Conservation (phyloP, 1,140 invertebrate species). For the Ylistrum balloti region DNA sequence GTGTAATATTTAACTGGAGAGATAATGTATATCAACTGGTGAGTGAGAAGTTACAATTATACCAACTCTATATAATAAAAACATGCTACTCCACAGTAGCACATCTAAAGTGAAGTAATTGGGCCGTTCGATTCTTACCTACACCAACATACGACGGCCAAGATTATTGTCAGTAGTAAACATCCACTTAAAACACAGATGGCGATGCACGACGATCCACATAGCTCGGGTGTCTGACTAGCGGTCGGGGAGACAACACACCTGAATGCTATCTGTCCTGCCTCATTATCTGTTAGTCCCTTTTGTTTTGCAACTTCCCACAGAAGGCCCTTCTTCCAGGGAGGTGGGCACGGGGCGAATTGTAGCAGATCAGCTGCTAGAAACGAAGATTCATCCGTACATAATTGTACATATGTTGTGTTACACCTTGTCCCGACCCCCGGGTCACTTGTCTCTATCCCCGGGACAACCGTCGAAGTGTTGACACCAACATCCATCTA, state of each 20-base stretch:
- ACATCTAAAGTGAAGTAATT: no score
- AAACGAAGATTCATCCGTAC: not conserved
- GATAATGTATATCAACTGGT: no score
- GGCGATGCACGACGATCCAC: not conserved
- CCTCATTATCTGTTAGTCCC: slow-evolving; percentile 20
- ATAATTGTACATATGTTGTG: not conserved
- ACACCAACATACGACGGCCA: not conserved
- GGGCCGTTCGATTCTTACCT: not conserved
- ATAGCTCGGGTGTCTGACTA: not conserved
- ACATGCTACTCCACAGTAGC: no score
- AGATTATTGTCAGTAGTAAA: not conserved
- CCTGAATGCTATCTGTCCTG: not conserved
- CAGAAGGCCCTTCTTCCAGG: slow-evolving; percentile 45
- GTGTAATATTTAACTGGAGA: no score
- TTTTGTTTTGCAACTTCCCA: not conserved
- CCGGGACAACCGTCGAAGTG: not conserved
- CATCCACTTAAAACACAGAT: not conserved
- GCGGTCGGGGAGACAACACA: slow-evolving; percentile 22
- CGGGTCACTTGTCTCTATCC: not conserved
- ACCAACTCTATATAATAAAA: no score
- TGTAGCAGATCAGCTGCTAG: not conserved
- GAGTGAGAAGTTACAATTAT: no score
- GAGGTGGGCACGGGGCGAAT: slow-evolving; percentile 51
- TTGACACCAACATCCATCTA: not conserved
- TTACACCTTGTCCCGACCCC: not conserved